Conservation (phyloP, 2,888 invertebrate genomes). For the Troglohyphantes excavatus region DNA sequence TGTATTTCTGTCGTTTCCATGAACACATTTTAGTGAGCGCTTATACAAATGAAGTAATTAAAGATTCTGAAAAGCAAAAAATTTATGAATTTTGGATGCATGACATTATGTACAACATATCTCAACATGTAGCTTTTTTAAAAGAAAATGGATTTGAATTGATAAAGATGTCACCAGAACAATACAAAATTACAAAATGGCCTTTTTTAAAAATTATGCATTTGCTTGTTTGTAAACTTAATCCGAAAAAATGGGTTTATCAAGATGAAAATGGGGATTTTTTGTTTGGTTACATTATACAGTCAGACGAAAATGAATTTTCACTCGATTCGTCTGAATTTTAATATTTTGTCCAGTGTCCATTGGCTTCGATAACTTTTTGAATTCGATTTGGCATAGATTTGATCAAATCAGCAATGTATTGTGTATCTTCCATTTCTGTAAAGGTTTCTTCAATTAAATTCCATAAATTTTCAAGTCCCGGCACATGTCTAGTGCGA, state of each 20-base stretch:
- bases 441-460: neutral
- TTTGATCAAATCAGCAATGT: neutral
- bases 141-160: neutral
- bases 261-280: neutral
- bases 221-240: neutral
- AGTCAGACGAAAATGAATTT: neutral
- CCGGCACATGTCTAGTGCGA: neutral
- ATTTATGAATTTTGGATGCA: neutral
- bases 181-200: neutral
- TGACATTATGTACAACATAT: neutral
- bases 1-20: slow-evolving; percentile 7
- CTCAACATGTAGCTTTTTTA: neutral
- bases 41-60: neutral
- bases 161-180: neutral
- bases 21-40: neutral
- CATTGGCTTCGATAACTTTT: slow-evolving; percentile 14
- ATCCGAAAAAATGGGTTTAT: neutral
- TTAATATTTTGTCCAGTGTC: slow-evolving; percentile 33
- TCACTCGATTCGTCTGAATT: neutral
- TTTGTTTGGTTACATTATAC: neutral
- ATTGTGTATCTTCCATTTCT: neutral
- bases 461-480: neutral
- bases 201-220: neutral
- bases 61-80: neutral
- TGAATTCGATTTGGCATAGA: slow-evolving; percentile 25